phyloP scores from a whole-genome alignment of 2,113 vertebrate genomes.

The Noctilio leporinus region DNA sequence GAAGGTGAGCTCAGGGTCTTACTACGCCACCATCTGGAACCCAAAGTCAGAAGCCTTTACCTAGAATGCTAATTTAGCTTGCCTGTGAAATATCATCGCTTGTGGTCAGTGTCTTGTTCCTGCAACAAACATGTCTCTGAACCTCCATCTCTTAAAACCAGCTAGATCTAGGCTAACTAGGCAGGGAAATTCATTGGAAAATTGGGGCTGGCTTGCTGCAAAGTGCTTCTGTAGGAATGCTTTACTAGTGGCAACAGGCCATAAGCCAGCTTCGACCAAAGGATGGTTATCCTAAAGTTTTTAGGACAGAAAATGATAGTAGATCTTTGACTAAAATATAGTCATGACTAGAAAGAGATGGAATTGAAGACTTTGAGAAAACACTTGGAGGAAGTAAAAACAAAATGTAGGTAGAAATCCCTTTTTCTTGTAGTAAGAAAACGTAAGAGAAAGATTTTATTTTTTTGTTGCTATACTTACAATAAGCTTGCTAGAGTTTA shows the following conservation, averaged over 20 bases:
- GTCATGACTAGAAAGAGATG: too few relatives aligned
- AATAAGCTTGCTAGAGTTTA: background rate
- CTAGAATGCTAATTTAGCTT: background rate
- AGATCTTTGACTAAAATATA: background rate
- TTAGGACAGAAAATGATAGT: background rate
- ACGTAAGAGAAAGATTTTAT: accelerated
- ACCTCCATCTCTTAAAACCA: background rate
- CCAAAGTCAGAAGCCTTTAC: background rate
- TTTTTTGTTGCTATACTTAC: background rate
- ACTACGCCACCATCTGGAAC: background rate
- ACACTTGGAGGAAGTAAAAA: background rate
- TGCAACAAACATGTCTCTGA: background rate
- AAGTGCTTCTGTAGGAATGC: background rate
- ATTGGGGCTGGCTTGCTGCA: background rate
- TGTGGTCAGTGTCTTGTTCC: background rate
- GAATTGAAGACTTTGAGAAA: background rate
- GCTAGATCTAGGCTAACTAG: background rate
- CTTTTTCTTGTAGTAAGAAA: background rate
- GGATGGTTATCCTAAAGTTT: background rate
- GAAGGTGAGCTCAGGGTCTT: background rate
- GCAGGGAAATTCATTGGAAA: background rate
- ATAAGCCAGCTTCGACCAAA: background rate
- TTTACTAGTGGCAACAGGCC: background rate
- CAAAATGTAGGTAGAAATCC: background rate
- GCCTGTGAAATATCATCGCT: background rate